Evolutionary conservation across 2,113 vertebrate genomes (phyloP).

Genomic region (Apodemus sylvaticus): DNA sequence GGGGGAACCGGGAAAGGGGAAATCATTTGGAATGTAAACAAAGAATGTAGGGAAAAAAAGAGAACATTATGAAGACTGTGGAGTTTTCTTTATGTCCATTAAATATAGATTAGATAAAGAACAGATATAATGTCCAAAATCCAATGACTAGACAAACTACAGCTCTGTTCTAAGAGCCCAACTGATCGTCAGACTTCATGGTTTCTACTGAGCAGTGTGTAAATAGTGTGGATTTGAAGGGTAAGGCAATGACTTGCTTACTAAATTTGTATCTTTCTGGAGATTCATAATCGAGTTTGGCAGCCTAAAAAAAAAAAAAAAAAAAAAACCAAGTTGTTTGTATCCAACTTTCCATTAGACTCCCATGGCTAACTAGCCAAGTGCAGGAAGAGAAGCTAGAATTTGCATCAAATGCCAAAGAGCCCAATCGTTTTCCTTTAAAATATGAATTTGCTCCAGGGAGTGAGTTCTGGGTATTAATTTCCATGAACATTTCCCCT

Average conservation of each 20-base stretch:
- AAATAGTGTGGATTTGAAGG: background rate
- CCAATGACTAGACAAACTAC: background rate
- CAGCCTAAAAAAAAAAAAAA: conserved; percentile 47
- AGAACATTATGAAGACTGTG: background rate
- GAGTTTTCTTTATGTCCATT: background rate
- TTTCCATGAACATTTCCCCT: conserved; percentile 49
- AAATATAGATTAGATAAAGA: background rate
- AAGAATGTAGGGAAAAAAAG: no score
- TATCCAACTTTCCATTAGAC: conserved; percentile 1
- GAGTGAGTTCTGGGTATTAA: conserved; percentile 28
- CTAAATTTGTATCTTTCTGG: background rate
- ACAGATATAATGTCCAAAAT: background rate
- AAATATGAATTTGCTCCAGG: conserved; percentile 21
- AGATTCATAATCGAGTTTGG: background rate
- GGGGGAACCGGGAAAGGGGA: no score
- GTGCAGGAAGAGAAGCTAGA: background rate
- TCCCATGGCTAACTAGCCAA: background rate
- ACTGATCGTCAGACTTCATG: background rate
- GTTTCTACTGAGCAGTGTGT: background rate
- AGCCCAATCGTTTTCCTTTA: conserved; percentile 27
- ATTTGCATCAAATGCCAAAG: conserved; percentile 7
- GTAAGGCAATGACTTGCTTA: background rate
- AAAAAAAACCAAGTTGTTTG: conserved; percentile 21
- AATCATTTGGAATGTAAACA: no score
- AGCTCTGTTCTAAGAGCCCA: background rate